These are phyloP conservation scores for Nomada hirtipes DNA, from an alignment of 2,888 invertebrate species.

Conservation along the genomic window DNA sequence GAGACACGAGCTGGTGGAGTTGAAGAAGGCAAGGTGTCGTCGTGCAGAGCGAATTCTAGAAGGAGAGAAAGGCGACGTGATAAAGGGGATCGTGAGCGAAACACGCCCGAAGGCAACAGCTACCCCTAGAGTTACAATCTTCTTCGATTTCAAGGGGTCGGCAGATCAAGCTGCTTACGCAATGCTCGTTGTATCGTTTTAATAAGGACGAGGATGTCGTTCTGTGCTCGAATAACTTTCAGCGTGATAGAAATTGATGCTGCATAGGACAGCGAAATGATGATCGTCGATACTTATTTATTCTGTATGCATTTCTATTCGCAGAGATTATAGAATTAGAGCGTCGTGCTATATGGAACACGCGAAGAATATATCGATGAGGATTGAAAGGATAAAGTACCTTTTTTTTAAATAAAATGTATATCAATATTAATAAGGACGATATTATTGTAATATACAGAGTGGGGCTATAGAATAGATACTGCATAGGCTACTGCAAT, in stretches of 20 bases:
- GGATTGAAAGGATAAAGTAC: too few species aligned
- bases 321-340: too few species aligned
- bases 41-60: slow-evolving; percentile 57
- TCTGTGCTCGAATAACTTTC: slow-evolving; percentile 36
- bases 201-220: slow-evolving; percentile 58
- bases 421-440: too few species aligned
- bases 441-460: too few species aligned
- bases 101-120: slow-evolving; percentile 67
- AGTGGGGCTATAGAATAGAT: too few species aligned
- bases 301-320: too few species aligned
- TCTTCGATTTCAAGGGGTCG: slow-evolving; percentile 74
- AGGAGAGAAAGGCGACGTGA: slow-evolving; percentile 64
- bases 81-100: slow-evolving; percentile 68
- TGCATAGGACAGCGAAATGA: neutral
- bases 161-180: slow-evolving; percentile 71
- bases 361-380: too few species aligned
- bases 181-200: slow-evolving; percentile 56
- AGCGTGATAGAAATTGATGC: neutral
- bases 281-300: neutral
- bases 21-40: slow-evolving; percentile 46
- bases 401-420: too few species aligned
- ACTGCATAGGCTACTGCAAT: too few species aligned
- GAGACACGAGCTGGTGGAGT: slow-evolving; percentile 18
- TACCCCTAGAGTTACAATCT: slow-evolving; percentile 66
- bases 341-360: too few species aligned